These are phyloP conservation scores for Nasonia oneida DNA, from an alignment of 2,888 invertebrate species.

Conservation along the genomic window DNA sequence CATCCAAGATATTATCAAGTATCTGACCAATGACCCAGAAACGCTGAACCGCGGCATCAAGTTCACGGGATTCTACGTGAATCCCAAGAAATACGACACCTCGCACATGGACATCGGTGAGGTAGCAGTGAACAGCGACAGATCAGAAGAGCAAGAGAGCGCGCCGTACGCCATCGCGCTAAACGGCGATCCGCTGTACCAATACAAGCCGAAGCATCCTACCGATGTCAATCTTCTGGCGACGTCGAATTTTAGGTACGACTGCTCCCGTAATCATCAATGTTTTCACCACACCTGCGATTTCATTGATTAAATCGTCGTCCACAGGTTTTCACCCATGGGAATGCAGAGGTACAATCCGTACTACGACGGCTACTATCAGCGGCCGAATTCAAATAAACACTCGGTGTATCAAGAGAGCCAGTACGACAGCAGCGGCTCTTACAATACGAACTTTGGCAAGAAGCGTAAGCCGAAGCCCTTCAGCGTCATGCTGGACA, in stretches of 20 bases:
- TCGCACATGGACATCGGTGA: conserved; percentile 67
- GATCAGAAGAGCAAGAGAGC: conserved; percentile 70
- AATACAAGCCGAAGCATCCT: conserved; percentile 87
- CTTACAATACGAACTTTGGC: conserved; percentile 63
- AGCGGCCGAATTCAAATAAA: conserved; percentile 67
- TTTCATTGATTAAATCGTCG: not conserved
- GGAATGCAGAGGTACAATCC: conserved; percentile 73
- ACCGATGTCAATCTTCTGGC: conserved; percentile 88
- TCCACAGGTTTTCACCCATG: conserved; percentile 73
- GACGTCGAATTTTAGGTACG: conserved; percentile 78
- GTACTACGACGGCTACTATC: conserved; percentile 70
- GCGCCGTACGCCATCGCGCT: conserved; percentile 71
- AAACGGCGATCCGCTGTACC: conserved; percentile 84
- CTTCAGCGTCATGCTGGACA: conserved; percentile 84
- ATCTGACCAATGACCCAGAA: conserved; percentile 70
- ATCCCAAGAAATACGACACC: conserved; percentile 74
- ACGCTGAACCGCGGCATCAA: conserved; percentile 74
- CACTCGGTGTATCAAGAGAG: conserved; percentile 64
- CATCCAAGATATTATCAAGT: conserved; percentile 78
- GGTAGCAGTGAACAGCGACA: conserved; percentile 70
- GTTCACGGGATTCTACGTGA: conserved; percentile 77
- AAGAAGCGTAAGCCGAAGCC: conserved; percentile 79
- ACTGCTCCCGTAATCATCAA: too few relatives aligned
- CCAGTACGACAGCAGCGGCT: conserved; percentile 67
- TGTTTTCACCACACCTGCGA: too few relatives aligned